Conservation (phyloP, 2,888 invertebrate genomes). For the Parelbella ahira region DNA sequence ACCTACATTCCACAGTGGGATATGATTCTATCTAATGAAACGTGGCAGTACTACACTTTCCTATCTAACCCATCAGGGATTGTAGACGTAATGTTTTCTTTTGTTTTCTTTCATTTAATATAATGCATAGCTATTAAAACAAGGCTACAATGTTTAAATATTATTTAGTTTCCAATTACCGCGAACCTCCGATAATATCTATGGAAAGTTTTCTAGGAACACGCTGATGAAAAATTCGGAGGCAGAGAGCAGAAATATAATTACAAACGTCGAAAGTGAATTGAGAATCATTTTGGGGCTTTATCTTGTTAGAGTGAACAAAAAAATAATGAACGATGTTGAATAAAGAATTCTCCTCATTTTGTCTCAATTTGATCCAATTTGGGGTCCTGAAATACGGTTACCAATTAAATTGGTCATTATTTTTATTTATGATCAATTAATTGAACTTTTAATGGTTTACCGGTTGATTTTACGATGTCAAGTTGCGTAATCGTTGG, state of each 20-base stretch:
- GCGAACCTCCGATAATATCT: neutral
- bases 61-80: too few species aligned
- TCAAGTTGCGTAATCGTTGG: slow-evolving; percentile 11
- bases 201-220: neutral
- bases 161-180: neutral
- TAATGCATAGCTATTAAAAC: too few species aligned
- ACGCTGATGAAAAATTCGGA: neutral
- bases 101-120: too few species aligned
- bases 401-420: slow-evolving; percentile 24
- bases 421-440: slow-evolving; percentile 25
- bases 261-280: slow-evolving; percentile 19
- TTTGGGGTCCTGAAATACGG: slow-evolving; percentile 17
- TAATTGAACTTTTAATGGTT: slow-evolving; percentile 23
- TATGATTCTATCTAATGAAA: too few species aligned
- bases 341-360: slow-evolving; percentile 17
- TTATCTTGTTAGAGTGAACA: slow-evolving; percentile 17
- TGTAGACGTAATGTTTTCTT: too few species aligned
- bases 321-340: slow-evolving; percentile 20
- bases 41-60: too few species aligned
- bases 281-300: slow-evolving; percentile 13
- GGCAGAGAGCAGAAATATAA: slow-evolving; percentile 10
- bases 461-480: slow-evolving; percentile 10
- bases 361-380: slow-evolving; percentile 22
- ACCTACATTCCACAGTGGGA: too few species aligned
- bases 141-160: too few species aligned